A percentile compares a stretch with the other conserved stretches of the same genome.
Evolutionary conservation across 2,797 vertebrate genomes (phyloP).

Genomic region (Gouania willdenowi): DNA sequence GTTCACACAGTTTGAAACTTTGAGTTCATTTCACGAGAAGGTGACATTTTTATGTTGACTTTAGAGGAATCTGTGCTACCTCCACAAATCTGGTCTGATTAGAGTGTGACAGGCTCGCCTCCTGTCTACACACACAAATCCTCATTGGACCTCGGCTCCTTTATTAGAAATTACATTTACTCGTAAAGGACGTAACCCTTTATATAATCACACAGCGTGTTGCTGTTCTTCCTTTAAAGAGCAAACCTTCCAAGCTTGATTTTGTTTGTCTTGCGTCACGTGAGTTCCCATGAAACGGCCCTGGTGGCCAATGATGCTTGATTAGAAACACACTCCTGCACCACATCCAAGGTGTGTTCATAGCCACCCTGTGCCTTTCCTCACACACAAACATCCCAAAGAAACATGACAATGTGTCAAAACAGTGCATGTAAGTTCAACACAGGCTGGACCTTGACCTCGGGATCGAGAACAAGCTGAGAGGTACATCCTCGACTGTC

Average conservation of each 20-base stretch:
- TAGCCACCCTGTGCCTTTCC: conserved; percentile 8
- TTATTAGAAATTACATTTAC: conserved; percentile 63
- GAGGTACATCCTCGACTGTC: conserved; percentile 26
- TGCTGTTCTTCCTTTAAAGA: conserved; percentile 34
- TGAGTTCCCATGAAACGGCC: conserved; percentile 13
- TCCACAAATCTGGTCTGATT: conserved; percentile 15
- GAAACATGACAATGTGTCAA: conserved; percentile 47
- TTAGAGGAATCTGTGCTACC: conserved; percentile 33
- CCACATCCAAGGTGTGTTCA: not conserved
- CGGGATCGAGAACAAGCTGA: conserved; percentile 22
- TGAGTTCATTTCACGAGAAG: too few species aligned
- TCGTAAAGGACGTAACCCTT: conserved; percentile 54
- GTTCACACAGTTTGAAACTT: too few species aligned
- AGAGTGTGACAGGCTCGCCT: conserved; percentile 18
- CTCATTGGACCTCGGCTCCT: conserved; percentile 27
- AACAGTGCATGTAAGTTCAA: conserved; percentile 43
- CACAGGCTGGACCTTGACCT: conserved; percentile 10
- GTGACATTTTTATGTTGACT: conserved; percentile 22
- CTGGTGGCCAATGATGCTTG: conserved; percentile 15
- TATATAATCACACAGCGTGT: conserved; percentile 37
- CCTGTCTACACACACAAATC: conserved; percentile 33
- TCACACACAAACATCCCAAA: not conserved
- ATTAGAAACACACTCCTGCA: conserved; percentile 54
- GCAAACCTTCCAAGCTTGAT: conserved; percentile 10
- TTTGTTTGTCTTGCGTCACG: conserved; percentile 29